These are phyloP conservation scores for Rhyacichthys aspro DNA, from an alignment of 2,797 vertebrate species.

Conservation along the genomic window DNA sequence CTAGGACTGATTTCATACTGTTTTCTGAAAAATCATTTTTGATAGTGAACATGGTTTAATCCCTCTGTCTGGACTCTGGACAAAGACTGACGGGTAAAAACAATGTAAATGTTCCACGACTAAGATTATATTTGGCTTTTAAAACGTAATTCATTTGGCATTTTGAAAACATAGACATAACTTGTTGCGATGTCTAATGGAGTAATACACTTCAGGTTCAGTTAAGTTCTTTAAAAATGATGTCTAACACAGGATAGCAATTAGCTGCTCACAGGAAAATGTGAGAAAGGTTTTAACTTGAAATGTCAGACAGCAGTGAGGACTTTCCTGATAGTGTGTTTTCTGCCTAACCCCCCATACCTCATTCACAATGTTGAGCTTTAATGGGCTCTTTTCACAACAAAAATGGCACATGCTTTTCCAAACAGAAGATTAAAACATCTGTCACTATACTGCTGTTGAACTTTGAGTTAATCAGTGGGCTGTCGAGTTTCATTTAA, in stretches of 20 bases:
- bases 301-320: neutral
- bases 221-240: too few relatives aligned
- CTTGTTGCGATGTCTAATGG: too few relatives aligned
- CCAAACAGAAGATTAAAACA: neutral
- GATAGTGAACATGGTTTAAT: conserved; percentile 11
- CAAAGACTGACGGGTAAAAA: neutral
- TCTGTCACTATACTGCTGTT: neutral
- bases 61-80: conserved; percentile 8
- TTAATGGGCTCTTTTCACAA: neutral
- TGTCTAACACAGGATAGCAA: too few relatives aligned
- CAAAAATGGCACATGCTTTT: neutral
- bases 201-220: too few relatives aligned
- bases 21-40: conserved; percentile 18
- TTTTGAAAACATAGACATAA: too few relatives aligned
- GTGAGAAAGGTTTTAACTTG: neutral
- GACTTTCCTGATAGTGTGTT: neutral
- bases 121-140: too few relatives aligned
- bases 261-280: too few relatives aligned
- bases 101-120: too few relatives aligned
- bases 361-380: too few relatives aligned
- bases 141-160: too few relatives aligned
- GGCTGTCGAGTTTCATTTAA: neutral
- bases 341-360: neutral
- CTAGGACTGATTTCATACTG: conserved; percentile 8
- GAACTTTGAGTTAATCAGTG: neutral